Conservation (phyloP, 2,888 invertebrate genomes). For the Operophtera brumata region DNA sequence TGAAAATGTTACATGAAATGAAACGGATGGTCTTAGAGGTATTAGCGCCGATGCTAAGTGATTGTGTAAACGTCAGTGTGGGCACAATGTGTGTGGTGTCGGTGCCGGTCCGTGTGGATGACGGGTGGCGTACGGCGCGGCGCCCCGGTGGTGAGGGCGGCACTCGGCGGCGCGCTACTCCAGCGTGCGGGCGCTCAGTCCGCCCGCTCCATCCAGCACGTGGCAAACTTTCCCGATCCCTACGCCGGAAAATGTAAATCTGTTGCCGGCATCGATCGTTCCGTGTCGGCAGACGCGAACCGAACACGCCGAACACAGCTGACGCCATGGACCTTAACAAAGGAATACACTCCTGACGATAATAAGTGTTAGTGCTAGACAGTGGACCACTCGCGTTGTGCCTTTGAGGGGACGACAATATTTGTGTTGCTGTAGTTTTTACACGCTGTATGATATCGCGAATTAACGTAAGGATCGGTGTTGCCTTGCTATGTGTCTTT, state of each 20-base stretch:
- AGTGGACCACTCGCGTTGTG: slow-evolving; percentile 76
- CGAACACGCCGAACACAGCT: slow-evolving; percentile 72
- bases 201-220: slow-evolving; percentile 65
- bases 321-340: slow-evolving; percentile 73
- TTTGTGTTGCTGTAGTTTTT: slow-evolving; percentile 59
- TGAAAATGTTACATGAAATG: neutral
- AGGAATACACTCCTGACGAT: slow-evolving; percentile 43
- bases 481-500: slow-evolving; percentile 81
- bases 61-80: slow-evolving; percentile 53
- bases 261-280: slow-evolving; percentile 77
- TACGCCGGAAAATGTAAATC: slow-evolving; percentile 78
- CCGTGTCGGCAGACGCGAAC: slow-evolving; percentile 61
- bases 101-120: slow-evolving; percentile 32
- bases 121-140: slow-evolving; percentile 34
- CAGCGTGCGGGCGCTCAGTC: slow-evolving; percentile 78
- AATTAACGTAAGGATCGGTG: slow-evolving; percentile 69
- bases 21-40: slow-evolving; percentile 13
- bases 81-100: slow-evolving; percentile 39
- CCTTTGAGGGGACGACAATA: slow-evolving; percentile 62
- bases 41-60: slow-evolving; percentile 49
- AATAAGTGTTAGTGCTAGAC: slow-evolving; percentile 64
- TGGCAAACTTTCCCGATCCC: slow-evolving; percentile 79
- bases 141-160: slow-evolving; percentile 55
- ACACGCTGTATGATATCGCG: slow-evolving; percentile 62
- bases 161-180: slow-evolving; percentile 76